These are phyloP conservation scores for Athalia rosae DNA, from an alignment of 2,888 invertebrate species.

Conservation along the genomic window DNA sequence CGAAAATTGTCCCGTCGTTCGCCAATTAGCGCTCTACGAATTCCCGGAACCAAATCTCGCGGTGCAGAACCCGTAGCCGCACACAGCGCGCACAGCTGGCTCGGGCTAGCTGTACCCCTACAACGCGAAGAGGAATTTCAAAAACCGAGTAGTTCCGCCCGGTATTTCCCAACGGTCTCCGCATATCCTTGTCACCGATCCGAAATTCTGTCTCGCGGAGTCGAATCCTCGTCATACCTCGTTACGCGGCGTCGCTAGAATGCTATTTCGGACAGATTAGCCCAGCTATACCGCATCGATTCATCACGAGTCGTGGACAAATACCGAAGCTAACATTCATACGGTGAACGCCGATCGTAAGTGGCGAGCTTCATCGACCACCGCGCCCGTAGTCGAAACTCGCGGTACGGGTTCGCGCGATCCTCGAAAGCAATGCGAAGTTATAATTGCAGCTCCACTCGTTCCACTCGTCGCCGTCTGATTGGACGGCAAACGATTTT, in stretches of 20 bases:
- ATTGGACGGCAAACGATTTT: not conserved
- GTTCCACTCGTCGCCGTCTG: not conserved
- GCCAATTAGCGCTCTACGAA: conserved; percentile 39
- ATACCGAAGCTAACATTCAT: conserved; percentile 60
- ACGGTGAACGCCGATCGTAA: conserved; percentile 62
- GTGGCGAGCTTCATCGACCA: conserved; percentile 57
- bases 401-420: too few species aligned
- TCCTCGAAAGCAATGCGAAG: too few species aligned
- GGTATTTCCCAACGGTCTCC: not conserved
- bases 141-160: not conserved
- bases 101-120: too few species aligned
- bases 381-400: not conserved
- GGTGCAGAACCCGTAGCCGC: conserved; percentile 1
- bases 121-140: not conserved
- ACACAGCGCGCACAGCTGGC: not conserved
- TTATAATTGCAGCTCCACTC: too few species aligned
- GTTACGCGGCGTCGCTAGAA: conserved; percentile 33
- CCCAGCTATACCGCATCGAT: conserved; percentile 45
- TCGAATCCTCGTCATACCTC: conserved; percentile 36
- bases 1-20: conserved; percentile 43
- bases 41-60: conserved; percentile 24
- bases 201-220: conserved; percentile 2
- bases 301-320: conserved; percentile 60
- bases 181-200: conserved; percentile 6
- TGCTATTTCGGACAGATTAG: conserved; percentile 41